These are phyloP conservation scores for Cephus pulcher DNA, from an alignment of 2,888 invertebrate species.

Conservation along the genomic window DNA sequence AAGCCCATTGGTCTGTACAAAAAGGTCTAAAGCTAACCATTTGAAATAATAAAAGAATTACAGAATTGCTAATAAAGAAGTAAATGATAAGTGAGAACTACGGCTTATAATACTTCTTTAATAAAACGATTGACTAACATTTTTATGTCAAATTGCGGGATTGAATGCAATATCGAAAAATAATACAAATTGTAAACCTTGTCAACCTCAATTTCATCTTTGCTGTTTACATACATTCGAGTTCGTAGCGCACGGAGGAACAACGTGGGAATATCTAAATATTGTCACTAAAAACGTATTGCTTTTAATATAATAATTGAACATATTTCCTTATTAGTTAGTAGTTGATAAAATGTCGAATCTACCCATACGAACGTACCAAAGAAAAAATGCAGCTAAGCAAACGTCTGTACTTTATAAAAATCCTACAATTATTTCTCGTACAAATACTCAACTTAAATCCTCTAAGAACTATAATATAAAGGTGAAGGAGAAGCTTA, in stretches of 20 bases:
- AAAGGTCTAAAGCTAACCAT: too few relatives aligned
- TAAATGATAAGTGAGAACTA: too few relatives aligned
- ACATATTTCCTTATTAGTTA: neutral
- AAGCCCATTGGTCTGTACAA: too few relatives aligned
- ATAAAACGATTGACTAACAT: too few relatives aligned
- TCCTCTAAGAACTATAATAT: constrained; percentile 13
- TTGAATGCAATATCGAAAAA: neutral
- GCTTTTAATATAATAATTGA: neutral
- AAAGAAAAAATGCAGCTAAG: constrained; percentile 16
- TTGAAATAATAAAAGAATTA: too few relatives aligned
- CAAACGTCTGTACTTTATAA: neutral
- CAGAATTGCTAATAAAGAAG: too few relatives aligned
- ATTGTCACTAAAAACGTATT: neutral
- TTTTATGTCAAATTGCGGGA: too few relatives aligned
- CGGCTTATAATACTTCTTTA: too few relatives aligned
- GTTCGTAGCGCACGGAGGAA: neutral
- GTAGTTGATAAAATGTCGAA: neutral
- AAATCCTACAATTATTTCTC: constrained; percentile 14
- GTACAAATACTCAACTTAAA: constrained; percentile 12
- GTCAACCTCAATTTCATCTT: neutral
- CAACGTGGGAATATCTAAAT: neutral
- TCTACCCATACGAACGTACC: constrained; percentile 33
- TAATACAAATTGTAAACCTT: neutral
- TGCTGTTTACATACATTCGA: neutral
- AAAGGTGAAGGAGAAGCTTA: constrained; percentile 22